Evolutionary conservation across 2,113 vertebrate genomes (phyloP), one percentile per base, ranked within the genome.

Genomic region (Alces alces): DNA sequence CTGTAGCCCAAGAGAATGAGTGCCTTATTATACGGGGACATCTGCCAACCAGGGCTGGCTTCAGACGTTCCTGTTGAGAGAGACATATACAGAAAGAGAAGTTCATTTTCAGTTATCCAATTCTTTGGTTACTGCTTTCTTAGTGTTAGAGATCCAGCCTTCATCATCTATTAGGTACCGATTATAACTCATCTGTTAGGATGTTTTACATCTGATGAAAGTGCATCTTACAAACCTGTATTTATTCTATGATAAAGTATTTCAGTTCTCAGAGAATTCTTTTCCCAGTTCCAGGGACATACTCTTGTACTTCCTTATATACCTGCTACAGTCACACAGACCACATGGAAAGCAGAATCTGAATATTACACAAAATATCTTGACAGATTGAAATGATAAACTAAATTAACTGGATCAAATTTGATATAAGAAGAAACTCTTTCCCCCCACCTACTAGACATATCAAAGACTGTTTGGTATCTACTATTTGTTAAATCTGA

Each of bases 401-500:
- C 73, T 73, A 85, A 91, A 82, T 83, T 82, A 93, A 85, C n/a
- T 82, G 60, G 61, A 54, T 83, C 57, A 95, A 91, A 83, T 80
- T 94, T 93, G 83, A 93, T 16, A 27, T 43, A 93, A 95, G 52
- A 95, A 87, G 80, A 76, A 89, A 76, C 11, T 79, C 45, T 55
- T 54, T 54, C 25, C 25, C 17, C 43, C 33, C 7, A 80, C 17
- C 86, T 95, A 89, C 14, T 30, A 33, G 87, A 60, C 4, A 43
- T 61, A 80, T 82, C 60, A 94, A 92, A 82, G 57, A 80, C 23
- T 93, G 19, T 64, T 93, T 83, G 82, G 39, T 89, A 78, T 47
- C 84, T 89, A 73, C n/a, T 73, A 9, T 93, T 96, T 91, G 76
- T 55, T 95, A 86, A 95, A 89, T 86, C 39, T 90, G 78, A 96